These are phyloP conservation scores for Oxyteleia sp. DNA, from an alignment of 2,888 invertebrate species.

Conservation along the genomic window DNA sequence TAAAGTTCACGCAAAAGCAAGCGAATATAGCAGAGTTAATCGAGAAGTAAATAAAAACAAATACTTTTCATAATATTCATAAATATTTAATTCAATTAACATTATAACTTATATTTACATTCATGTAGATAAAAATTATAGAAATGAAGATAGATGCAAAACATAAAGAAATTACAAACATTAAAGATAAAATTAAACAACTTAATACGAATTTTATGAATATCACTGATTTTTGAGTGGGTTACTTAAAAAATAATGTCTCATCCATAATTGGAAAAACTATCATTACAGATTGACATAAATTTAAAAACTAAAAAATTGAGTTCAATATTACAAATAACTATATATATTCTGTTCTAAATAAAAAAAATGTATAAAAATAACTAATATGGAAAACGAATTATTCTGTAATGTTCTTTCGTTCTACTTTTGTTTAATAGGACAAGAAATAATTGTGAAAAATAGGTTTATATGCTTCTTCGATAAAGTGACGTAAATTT, in stretches of 20 bases:
- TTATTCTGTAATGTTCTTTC: too few species aligned
- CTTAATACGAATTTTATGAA: constrained; percentile 89
- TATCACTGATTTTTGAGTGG: constrained; percentile 91
- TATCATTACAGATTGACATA: too few species aligned
- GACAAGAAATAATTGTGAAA: constrained; percentile 90
- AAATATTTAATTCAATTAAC: not conserved
- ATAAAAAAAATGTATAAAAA: too few species aligned
- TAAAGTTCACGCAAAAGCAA: constrained; percentile 89
- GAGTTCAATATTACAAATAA: too few species aligned
- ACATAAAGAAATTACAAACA: constrained; percentile 86
- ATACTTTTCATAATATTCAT: not conserved
- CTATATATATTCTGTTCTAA: too few species aligned
- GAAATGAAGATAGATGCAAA: constrained; percentile 88
- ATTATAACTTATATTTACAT: constrained; percentile 9
- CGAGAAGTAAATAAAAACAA: constrained; percentile 72
- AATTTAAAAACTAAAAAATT: too few species aligned
- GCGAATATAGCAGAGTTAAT: constrained; percentile 85
- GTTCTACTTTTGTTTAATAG: constrained; percentile 86
- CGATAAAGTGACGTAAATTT: not conserved
- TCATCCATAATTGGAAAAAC: too few species aligned
- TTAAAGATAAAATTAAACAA: constrained; percentile 88
- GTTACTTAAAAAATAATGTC: constrained; percentile 95
- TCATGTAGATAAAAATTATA: constrained; percentile 75
- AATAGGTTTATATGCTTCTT: too few species aligned
- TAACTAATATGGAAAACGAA: too few species aligned